Evolutionary conservation across 2,113 vertebrate species (phyloP).

Genomic region (Chionis minor): DNA sequence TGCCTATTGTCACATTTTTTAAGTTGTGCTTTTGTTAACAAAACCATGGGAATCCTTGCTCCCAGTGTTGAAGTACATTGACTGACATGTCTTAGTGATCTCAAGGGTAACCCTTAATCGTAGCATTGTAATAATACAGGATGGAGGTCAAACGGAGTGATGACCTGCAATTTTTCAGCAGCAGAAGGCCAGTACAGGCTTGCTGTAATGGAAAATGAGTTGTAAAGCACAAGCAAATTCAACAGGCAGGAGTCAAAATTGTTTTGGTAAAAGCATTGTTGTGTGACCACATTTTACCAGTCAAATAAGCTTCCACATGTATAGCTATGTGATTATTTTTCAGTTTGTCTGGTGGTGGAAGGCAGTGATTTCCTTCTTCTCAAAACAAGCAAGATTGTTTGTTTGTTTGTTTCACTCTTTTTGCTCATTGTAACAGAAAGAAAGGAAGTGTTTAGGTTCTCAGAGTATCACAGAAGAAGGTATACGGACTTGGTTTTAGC

Average conservation of each 20-base stretch:
- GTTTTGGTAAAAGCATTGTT: neutral
- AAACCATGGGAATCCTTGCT: constrained; percentile 39
- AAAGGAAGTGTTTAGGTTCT: neutral
- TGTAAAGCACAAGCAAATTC: neutral
- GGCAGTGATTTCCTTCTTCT: neutral
- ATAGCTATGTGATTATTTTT: neutral
- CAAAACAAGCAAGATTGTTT: neutral
- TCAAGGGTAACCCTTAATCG: constrained; percentile 43
- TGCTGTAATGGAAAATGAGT: constrained; percentile 5
- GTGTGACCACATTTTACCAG: neutral
- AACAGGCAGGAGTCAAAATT: neutral
- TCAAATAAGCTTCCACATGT: neutral
- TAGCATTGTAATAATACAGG: constrained; percentile 31
- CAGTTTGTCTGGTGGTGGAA: neutral
- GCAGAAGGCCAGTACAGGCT: neutral
- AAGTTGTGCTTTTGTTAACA: constrained; percentile 17
- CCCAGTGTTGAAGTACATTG: neutral
- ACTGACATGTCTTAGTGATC: constrained; percentile 52
- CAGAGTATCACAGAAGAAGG: neutral
- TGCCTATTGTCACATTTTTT: constrained; percentile 17
- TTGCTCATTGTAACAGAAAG: neutral
- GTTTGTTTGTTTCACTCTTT: neutral
- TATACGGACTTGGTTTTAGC: neutral
- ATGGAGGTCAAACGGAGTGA: constrained; percentile 45
- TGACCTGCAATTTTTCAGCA: constrained; percentile 60